phyloP scores from a whole-genome alignment of 2,888 invertebrate genomes.

The Drosophila aldrichi region DNA sequence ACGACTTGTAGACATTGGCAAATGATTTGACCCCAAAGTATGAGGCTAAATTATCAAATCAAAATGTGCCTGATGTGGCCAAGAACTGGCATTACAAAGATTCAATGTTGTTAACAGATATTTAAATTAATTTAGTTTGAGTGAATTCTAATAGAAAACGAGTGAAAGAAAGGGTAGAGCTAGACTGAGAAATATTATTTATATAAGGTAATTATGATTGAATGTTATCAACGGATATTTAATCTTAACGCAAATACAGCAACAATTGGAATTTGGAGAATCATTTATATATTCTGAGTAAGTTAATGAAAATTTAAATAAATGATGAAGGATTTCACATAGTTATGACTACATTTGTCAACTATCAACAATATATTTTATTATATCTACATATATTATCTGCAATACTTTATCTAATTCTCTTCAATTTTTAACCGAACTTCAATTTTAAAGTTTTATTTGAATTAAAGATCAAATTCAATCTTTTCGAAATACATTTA shows the following conservation, averaged over 20 bases:
- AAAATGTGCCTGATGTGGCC: neutral
- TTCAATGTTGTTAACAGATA: neutral
- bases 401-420: neutral
- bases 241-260: neutral
- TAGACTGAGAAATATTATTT: too few relatives aligned
- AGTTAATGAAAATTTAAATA: neutral
- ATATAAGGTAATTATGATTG: too few relatives aligned
- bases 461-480: neutral
- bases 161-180: neutral
- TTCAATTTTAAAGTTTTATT: neutral
- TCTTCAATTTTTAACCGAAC: neutral
- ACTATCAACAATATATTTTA: too few relatives aligned
- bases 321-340: neutral
- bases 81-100: neutral
- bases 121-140: neutral
- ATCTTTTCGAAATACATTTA: too few relatives aligned
- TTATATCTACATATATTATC: neutral
- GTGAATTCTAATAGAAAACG: neutral
- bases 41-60: conserved; percentile 6
- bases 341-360: neutral
- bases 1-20: conserved; percentile 23
- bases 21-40: conserved; percentile 17
- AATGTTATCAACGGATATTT: too few relatives aligned
- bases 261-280: too few relatives aligned
- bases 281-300: neutral